Evolutionary conservation across 2,113 vertebrate species (phyloP), one percentile per base, ranked within the genome.

Genomic region (Motacilla alba): DNA sequence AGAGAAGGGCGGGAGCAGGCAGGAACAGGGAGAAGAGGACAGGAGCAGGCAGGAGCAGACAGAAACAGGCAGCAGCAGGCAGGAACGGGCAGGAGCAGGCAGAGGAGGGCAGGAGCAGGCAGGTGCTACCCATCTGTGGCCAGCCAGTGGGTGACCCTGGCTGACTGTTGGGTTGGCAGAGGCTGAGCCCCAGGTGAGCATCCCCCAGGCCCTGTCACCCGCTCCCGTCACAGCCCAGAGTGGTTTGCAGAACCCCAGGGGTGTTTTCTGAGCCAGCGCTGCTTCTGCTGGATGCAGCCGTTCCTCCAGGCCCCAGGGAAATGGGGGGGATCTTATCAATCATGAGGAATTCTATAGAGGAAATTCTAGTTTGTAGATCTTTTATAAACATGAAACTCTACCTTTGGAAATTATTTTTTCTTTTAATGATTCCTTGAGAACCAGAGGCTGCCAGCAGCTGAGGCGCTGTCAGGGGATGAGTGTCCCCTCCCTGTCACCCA

Each of bases 361-460:
- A 92, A 68, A 93, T 94, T 93, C 88, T 70, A 68, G 46, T 67
- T 72, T 79, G 24, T 92, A 79, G 66, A 17, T 30, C 63, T 96
- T 94, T 95, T 96, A 39, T 83, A 83, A 44, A 82, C 50, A 27
- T 19, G 49, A 53, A 58, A 43, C 50, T 88, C 85, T 70, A 70
- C 59, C 66, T 81, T 83, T 78, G 19, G 44, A 73, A 74, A 75
- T 90, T 31, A 19, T 81, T 67, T 76, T 46, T 89, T 87, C 80
- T 91, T 83, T 77, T 59, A 93, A 49, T 17, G 74, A 67, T 85
- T 63, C 82, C 31, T 22, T 77, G 90, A 64, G 60, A 39, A 15
- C 58, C 78, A 75, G 73, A 79, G 64, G 83, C 88, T 92, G 83
- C 90, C 68, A 37, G 85, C 73, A 85, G 85, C 83, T 16, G 3